Conservation (phyloP, 1,140 invertebrate species). For the Drosophila punjabiensis region DNA sequence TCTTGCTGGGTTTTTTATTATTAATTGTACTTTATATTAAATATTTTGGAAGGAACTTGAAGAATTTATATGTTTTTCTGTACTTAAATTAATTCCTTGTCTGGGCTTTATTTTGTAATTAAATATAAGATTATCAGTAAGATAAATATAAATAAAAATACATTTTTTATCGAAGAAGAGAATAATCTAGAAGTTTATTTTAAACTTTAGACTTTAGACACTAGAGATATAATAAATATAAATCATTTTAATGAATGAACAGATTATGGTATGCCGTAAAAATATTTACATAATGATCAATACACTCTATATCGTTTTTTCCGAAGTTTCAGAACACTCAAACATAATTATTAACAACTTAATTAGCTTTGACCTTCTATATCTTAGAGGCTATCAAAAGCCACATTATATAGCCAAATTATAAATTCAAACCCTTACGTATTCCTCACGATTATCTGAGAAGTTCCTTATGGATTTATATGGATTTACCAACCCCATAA, state of each 20-base stretch:
- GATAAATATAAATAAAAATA: background rate
- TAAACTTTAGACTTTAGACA: background rate
- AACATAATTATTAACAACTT: too few species aligned
- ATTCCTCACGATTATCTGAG: background rate
- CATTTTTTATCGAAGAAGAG: too few species aligned
- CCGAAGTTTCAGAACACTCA: too few species aligned
- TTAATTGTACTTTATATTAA: background rate
- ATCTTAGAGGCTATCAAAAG: too few species aligned
- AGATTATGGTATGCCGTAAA: background rate
- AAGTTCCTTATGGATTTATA: too few species aligned
- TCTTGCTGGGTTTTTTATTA: background rate
- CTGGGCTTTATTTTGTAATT: too few species aligned
- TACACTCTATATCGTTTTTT: background rate
- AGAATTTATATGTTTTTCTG: background rate
- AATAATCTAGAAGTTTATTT: background rate
- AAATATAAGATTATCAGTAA: too few species aligned
- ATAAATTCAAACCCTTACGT: background rate
- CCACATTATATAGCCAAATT: background rate
- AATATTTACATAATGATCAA: background rate
- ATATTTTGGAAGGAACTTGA: background rate
- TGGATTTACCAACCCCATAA: conserved; percentile 18
- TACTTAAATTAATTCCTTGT: background rate
- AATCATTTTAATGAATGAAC: background rate
- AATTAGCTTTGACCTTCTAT: background rate
- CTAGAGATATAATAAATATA: too few species aligned